Percentiles rank a stretch among this genome's conserved stretches.
phyloP scores from a whole-genome alignment of 2,113 vertebrate genomes.

The Mionectes macconnelli region DNA sequence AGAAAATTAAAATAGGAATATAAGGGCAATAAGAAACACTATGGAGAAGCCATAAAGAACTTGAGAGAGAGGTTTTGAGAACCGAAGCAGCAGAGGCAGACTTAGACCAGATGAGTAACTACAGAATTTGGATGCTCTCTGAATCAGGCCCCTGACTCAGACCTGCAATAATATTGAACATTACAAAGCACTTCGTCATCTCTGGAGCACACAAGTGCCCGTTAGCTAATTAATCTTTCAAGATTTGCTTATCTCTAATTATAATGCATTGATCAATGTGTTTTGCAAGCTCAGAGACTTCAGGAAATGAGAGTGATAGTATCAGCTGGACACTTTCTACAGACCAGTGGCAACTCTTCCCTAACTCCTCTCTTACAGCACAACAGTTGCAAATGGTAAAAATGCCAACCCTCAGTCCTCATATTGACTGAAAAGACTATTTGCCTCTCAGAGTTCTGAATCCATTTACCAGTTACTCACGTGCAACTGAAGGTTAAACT shows the following conservation, averaged over 20 bases:
- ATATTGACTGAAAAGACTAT: not conserved
- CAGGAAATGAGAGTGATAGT: fast-evolving
- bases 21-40: not conserved
- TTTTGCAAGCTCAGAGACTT: not conserved
- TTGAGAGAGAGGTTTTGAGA: not conserved
- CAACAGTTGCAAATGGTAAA: not conserved
- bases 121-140: not conserved
- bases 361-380: not conserved
- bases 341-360: not conserved
- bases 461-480: not conserved
- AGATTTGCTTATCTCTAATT: not conserved
- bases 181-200: not conserved
- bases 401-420: not conserved
- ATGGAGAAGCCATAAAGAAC: not conserved
- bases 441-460: not conserved
- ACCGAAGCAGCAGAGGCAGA: not conserved
- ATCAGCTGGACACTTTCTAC: not conserved
- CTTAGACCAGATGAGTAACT: not conserved
- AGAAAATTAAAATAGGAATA: too few relatives aligned
- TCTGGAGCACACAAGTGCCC: not conserved
- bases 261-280: not conserved
- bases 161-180: not conserved
- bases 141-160: not conserved
- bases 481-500: not conserved
- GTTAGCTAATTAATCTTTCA: not conserved